Percentiles rank a stretch among this genome's conserved stretches.
Evolutionary conservation across 2,888 invertebrate genomes (phyloP).

Genomic region (Campoletis raptor): DNA sequence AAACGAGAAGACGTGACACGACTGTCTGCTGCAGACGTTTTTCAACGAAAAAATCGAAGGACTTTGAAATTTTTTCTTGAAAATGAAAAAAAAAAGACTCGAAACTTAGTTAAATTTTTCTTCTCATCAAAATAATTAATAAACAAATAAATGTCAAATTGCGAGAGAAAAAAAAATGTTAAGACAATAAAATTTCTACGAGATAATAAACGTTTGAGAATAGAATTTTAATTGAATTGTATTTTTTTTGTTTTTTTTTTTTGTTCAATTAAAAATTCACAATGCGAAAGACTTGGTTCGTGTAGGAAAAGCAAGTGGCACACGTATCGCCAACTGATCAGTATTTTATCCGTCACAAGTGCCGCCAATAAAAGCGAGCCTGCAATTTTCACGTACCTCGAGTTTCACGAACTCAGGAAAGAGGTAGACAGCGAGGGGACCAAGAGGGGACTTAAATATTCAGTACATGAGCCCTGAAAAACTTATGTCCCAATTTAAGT

Average conservation of each 20-base stretch:
- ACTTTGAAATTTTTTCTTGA: not conserved
- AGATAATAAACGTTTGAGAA: not conserved
- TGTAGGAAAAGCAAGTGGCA: not conserved
- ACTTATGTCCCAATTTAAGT: conserved; percentile 16
- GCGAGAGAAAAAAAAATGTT: not conserved
- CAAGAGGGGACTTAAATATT: conserved; percentile 2
- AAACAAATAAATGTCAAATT: not conserved
- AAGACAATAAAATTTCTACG: not conserved
- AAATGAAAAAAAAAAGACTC: not conserved
- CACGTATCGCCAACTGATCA: conserved; percentile 6
- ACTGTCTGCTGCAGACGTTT: conserved; percentile 12
- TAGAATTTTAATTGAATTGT: not conserved
- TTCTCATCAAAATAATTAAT: not conserved
- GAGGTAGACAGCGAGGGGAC: not conserved
- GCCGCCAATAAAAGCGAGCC: not conserved
- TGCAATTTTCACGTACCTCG: not conserved
- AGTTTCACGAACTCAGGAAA: not conserved
- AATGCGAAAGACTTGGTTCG: not conserved
- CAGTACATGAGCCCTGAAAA: conserved; percentile 17
- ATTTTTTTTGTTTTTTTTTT: not conserved
- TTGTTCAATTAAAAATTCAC: not conserved
- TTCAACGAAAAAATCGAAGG: not conserved
- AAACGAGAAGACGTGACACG: conserved; percentile 29
- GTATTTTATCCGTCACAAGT: conserved; percentile 11
- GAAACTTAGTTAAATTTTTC: not conserved